Conservation (phyloP, 2,888 invertebrate genomes). For the Caenorhabditis uteleia region DNA sequence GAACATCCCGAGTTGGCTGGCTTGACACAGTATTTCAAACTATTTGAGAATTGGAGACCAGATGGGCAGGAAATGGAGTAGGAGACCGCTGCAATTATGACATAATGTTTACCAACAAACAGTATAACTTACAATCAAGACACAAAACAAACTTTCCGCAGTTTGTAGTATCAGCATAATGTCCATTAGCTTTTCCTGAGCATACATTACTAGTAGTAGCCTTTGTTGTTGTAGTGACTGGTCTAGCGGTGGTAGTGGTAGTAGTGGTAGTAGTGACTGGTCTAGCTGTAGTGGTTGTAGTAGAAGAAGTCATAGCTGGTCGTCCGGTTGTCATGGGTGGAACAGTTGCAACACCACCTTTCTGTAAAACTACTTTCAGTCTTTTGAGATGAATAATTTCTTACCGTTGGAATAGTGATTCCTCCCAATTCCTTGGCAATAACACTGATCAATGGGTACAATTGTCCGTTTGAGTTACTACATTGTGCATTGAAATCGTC, state of each 20-base stretch:
- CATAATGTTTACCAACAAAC: not conserved
- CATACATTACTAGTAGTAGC: slow-evolving; percentile 38
- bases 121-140: slow-evolving; percentile 41
- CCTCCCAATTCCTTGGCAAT: slow-evolving; percentile 64
- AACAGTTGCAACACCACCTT: not conserved
- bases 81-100: slow-evolving; percentile 41
- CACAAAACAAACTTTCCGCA: slow-evolving; percentile 60
- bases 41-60: slow-evolving; percentile 54
- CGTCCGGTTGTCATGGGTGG: slow-evolving; percentile 5
- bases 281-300: slow-evolving; percentile 16
- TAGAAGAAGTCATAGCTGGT: slow-evolving; percentile 13
- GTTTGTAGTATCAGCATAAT: slow-evolving; percentile 35
- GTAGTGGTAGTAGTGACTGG: slow-evolving; percentile 33
- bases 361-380: no score
- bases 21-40: slow-evolving; percentile 51
- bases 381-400: not conserved
- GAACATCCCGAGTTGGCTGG: slow-evolving; percentile 36
- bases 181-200: slow-evolving; percentile 56
- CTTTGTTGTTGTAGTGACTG: slow-evolving; percentile 15
- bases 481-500: slow-evolving; percentile 69
- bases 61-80: slow-evolving; percentile 55
- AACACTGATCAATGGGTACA: slow-evolving; percentile 65
- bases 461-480: slow-evolving; percentile 53
- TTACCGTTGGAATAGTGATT: slow-evolving; percentile 45
- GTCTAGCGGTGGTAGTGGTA: slow-evolving; percentile 10